Evolutionary conservation across 2,797 vertebrate species (phyloP).

Genomic region (Manis pentadactyla): DNA sequence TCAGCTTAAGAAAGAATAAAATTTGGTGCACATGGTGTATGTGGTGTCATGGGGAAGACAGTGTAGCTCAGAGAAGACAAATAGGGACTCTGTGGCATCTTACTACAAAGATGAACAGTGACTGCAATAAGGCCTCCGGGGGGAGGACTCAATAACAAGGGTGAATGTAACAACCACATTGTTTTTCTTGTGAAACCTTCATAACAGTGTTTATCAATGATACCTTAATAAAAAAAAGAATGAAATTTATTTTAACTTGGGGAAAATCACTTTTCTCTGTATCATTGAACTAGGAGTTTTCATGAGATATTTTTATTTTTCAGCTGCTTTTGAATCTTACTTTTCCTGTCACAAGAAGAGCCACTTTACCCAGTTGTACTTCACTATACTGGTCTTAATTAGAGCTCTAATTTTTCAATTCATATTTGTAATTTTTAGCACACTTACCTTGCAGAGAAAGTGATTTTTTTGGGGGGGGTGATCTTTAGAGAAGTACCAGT

Average conservation of each 20-base stretch:
- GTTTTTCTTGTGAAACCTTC: no score
- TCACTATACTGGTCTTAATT: not conserved
- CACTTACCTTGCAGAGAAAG: conserved; percentile 21
- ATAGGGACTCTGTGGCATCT: no score
- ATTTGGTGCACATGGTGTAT: not conserved
- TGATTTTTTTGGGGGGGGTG: not conserved
- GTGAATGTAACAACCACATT: no score
- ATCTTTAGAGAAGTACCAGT: conserved; percentile 27
- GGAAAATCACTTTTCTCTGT: not conserved
- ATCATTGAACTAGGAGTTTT: not conserved
- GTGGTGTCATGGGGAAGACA: no score
- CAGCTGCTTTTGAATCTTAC: conserved; percentile 23
- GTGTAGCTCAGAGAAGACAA: no score
- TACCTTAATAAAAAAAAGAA: not conserved
- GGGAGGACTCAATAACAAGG: no score
- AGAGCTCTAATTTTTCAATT: conserved; percentile 29
- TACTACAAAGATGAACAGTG: no score
- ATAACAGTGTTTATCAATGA: no score
- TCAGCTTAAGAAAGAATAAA: conserved; percentile 31
- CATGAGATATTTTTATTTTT: not conserved
- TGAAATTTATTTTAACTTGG: conserved; percentile 30
- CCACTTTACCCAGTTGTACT: not conserved
- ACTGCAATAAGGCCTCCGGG: no score
- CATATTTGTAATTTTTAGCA: conserved; percentile 28
- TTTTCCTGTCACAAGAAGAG: conserved; percentile 42